Conservation (phyloP, 2,113 vertebrate species). For the Syngnathoides biaculeatus region DNA sequence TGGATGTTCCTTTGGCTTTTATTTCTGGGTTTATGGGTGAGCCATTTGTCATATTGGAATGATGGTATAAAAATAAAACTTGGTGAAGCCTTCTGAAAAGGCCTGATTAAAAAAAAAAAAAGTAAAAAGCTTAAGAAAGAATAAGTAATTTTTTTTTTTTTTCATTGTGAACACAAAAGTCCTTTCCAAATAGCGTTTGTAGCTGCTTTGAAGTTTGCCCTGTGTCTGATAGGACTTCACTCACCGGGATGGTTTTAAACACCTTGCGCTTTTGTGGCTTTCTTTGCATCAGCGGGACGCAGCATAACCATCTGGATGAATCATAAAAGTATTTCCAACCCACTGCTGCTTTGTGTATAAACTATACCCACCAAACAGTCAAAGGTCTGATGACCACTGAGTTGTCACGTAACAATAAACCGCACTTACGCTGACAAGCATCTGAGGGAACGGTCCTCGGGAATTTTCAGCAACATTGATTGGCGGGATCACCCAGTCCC, state of each 20-base stretch:
- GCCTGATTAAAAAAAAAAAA: constrained; percentile 33
- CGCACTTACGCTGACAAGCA: constrained; percentile 91
- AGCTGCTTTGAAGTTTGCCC: constrained; percentile 16
- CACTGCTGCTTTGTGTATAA: constrained; percentile 40
- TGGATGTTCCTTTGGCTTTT: background rate
- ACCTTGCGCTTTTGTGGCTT: constrained; percentile 30
- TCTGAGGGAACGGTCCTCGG: constrained; percentile 91
- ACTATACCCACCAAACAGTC: background rate
- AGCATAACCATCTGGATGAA: constrained; percentile 47
- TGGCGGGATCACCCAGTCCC: constrained; percentile 97
- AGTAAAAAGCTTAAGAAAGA: constrained; percentile 28
- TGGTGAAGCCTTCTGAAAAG: constrained; percentile 37
- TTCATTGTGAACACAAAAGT: constrained; percentile 28
- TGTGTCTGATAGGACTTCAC: constrained; percentile 35
- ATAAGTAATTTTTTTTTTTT: constrained; percentile 35
- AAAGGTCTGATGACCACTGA: constrained; percentile 33
- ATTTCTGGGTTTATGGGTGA: background rate
- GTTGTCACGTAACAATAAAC: constrained; percentile 40
- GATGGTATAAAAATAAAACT: constrained; percentile 40
- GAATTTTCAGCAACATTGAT: constrained; percentile 97
- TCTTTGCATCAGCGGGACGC: constrained; percentile 53
- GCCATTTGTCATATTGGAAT: constrained; percentile 45
- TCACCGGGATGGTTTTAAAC: constrained; percentile 35
- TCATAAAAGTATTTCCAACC: constrained; percentile 50
- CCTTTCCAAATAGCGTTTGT: constrained; percentile 22